Percentiles rank a stretch among this genome's conserved stretches.
Conservation (phyloP, 2,888 invertebrate species). For the Balanococcus diminutus region DNA sequence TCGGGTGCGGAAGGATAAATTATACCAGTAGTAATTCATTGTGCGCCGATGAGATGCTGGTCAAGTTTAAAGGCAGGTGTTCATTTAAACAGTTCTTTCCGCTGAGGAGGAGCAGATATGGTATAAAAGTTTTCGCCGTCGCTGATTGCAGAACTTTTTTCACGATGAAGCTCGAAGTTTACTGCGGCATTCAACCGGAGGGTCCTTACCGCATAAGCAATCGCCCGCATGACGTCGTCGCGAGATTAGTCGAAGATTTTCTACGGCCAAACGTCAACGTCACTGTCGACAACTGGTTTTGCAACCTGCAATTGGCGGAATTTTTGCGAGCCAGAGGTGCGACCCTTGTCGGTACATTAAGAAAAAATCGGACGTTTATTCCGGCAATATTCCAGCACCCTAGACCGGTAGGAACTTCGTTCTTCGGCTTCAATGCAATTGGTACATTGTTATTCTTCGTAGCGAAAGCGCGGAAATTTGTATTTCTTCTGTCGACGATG, state of each 20-base stretch:
- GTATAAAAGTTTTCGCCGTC: slow-evolving; percentile 59
- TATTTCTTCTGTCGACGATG: slow-evolving; percentile 55
- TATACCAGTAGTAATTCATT: slow-evolving; percentile 56
- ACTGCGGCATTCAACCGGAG: slow-evolving; percentile 55
- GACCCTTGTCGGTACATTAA: not conserved
- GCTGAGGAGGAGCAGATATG: slow-evolving; percentile 59
- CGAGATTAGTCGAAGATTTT: slow-evolving; percentile 43
- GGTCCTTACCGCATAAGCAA: slow-evolving; percentile 55
- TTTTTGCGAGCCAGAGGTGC: not conserved
- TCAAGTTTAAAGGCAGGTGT: slow-evolving; percentile 59
- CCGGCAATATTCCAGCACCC: not conserved
- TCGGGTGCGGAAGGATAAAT: slow-evolving; percentile 58
- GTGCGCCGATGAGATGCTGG: slow-evolving; percentile 59
- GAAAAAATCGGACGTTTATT: slow-evolving; percentile 36
- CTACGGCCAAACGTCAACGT: not conserved
- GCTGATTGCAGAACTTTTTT: slow-evolving; percentile 56
- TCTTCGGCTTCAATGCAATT: not conserved
- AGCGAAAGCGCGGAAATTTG: slow-evolving; percentile 55
- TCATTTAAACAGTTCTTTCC: slow-evolving; percentile 59
- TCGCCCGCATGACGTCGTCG: slow-evolving; percentile 54
- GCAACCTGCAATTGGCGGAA: slow-evolving; percentile 35
- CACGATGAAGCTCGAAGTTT: slow-evolving; percentile 56
- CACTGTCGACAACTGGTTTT: slow-evolving; percentile 45
- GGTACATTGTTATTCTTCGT: slow-evolving; percentile 54
- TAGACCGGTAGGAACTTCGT: not conserved